Base-by-base conservation (phyloP, 2,113 vertebrate genomes). In the Chaetodon trifascialis region DNA sequence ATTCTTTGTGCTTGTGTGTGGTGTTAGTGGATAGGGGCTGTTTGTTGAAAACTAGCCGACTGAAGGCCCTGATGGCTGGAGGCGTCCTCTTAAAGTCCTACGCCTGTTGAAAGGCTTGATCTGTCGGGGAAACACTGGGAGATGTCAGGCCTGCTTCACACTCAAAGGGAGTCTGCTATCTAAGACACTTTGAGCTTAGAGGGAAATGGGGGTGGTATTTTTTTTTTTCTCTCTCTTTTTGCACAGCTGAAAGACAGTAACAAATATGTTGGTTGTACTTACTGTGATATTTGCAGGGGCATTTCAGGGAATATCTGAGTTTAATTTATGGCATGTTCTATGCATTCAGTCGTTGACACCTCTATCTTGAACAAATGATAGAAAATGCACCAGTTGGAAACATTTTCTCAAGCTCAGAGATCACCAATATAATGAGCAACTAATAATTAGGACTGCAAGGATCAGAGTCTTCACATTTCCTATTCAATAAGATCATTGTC, bases 101-200 rank as follows among this genome's bases (percentile, higher is more conserved):
- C 70, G 86, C 78, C 80, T 69, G 84, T 90, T 92, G 82, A 92
- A 91, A 90, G 73, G 83, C 88, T 90, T 84, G 86, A 90, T 90
- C 88, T 88, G 84, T 86, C 70, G 85, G 79, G 91, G 82, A 89
- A 89, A 92, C 87, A 86, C 90, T 90, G 74, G 60, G 86, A 91
- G 87, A 90, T 84, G 86, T 92, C 92, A 92, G 88, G 79, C 86
- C 78, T 34, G 84, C 78, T 91, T 84, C 76, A 17, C 79, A 77
- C 88, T 91, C 84, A 91, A 83, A 88, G 83, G 82, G 73, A 91
- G 76, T 79, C 76, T 80, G 82, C 84, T 80, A 82, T 88, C 81
- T 64, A 80, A 90, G 87, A 85, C 89, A 88, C 83, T 81, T 74
- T 80, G 78, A 82, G 85, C 85, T 89, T 44, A 64, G 80, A 88